A percentile compares a stretch with the other conserved stretches of the same genome.
phyloP scores from a whole-genome alignment of 2,113 vertebrate species.

The Catagonus wagneri region DNA sequence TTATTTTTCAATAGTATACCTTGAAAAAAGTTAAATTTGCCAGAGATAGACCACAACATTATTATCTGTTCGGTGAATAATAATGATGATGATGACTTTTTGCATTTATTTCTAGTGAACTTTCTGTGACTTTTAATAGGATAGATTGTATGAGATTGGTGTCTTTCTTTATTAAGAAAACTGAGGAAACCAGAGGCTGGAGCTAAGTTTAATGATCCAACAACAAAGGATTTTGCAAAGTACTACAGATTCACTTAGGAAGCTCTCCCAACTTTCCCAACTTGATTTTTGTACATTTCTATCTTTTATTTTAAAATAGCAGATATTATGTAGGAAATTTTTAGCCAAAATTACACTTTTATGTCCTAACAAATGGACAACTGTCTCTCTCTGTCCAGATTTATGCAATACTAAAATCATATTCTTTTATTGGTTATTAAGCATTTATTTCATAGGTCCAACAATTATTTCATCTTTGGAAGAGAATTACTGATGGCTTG shows the following conservation, averaged over 20 bases:
- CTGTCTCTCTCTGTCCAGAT: neutral
- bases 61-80: neutral
- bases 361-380: neutral
- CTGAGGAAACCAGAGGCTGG: neutral
- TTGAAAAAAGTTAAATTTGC: neutral
- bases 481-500: neutral
- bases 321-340: slow-evolving; percentile 73
- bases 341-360: neutral
- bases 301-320: slow-evolving; percentile 75
- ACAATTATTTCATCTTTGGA: neutral
- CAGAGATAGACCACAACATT: neutral
- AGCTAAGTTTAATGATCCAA: slow-evolving; percentile 38
- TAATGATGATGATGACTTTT: neutral
- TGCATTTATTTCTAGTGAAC: slow-evolving; percentile 1
- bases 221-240: slow-evolving; percentile 59
- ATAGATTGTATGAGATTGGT: neutral
- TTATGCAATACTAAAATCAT: neutral
- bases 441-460: neutral
- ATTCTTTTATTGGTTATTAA: neutral
- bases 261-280: slow-evolving; percentile 58
- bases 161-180: slow-evolving; percentile 58
- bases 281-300: slow-evolving; percentile 71
- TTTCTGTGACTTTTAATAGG: neutral
- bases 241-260: slow-evolving; percentile 70
- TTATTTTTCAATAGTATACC: neutral